Evolutionary conservation across 2,888 invertebrate genomes (phyloP).

Genomic region (Scaptomyza caliginosa): DNA sequence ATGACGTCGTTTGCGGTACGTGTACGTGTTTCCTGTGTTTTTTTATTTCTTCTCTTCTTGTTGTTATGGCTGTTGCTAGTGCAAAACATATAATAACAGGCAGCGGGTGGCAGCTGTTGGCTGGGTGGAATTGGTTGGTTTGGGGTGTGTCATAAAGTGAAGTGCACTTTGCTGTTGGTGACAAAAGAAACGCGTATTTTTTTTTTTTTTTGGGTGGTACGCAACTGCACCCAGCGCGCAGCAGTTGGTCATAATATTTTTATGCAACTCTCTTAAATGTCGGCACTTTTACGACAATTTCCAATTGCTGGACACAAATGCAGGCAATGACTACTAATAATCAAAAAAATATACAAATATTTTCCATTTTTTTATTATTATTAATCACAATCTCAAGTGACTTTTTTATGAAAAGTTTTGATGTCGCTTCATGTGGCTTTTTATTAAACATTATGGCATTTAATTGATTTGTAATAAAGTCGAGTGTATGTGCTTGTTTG

Average conservation of each 20-base stretch:
- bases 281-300: conserved; percentile 61
- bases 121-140: neutral
- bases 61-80: conserved; percentile 13
- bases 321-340: conserved; percentile 58
- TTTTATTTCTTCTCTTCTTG: neutral
- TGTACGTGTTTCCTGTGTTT: conserved; percentile 73
- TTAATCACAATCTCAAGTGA: conserved; percentile 63
- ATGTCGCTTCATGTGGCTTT: conserved; percentile 68
- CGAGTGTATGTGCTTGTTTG: conserved; percentile 13
- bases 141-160: conserved; percentile 52
- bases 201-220: conserved; percentile 23
- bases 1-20: conserved; percentile 52
- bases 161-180: conserved; percentile 55
- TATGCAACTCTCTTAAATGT: conserved; percentile 45
- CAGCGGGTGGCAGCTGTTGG: conserved; percentile 21
- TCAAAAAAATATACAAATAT: conserved; percentile 3
- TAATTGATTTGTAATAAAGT: conserved; percentile 77
- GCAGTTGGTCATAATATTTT: conserved; percentile 28
- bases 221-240: conserved; percentile 62
- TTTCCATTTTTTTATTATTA: conserved; percentile 53
- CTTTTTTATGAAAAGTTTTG: conserved; percentile 54
- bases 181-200: conserved; percentile 44
- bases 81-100: conserved; percentile 29
- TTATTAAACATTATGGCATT: conserved; percentile 72
- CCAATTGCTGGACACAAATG: conserved; percentile 49